Percentiles rank a stretch among this genome's conserved stretches.
These are phyloP conservation scores for Trachemys scripta DNA, from an alignment of 2,113 vertebrate species.

Conservation along the genomic window DNA sequence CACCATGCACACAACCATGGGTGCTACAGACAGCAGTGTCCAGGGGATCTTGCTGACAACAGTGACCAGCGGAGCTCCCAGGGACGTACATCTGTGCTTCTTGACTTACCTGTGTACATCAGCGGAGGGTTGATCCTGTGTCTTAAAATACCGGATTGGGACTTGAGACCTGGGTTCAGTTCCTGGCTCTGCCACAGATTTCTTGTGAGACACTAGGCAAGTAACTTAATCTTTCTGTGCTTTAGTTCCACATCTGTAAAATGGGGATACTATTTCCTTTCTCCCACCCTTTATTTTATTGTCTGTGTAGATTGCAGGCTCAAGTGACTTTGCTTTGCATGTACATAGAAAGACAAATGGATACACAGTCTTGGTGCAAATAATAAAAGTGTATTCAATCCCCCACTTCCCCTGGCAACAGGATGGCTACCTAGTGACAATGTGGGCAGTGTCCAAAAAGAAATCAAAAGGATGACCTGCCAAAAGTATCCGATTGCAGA, in stretches of 20 bases:
- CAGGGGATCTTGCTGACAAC: background rate
- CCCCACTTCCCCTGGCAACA: background rate
- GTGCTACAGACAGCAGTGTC: background rate
- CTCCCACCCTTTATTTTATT: background rate
- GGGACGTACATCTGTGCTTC: background rate
- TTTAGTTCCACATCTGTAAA: background rate
- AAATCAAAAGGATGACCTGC: background rate
- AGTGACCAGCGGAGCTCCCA: accelerated
- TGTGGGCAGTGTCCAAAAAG: background rate
- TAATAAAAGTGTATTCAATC: slow-evolving; percentile 26
- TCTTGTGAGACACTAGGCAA: background rate
- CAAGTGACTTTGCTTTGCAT: background rate
- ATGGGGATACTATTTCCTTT: background rate
- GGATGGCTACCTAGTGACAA: background rate
- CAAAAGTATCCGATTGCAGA: background rate
- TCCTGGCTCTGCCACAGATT: background rate
- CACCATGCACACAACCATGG: accelerated
- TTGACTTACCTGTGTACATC: background rate
- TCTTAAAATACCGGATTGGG: background rate
- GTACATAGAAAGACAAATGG: accelerated
- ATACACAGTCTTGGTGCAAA: background rate
- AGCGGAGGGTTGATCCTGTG: background rate
- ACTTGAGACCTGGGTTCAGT: accelerated
- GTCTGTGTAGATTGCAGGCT: background rate
- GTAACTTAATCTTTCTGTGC: background rate